Evolutionary conservation across 2,113 vertebrate species (phyloP), one percentile per base, ranked within the genome.

Genomic region (Eolophus roseicapilla): DNA sequence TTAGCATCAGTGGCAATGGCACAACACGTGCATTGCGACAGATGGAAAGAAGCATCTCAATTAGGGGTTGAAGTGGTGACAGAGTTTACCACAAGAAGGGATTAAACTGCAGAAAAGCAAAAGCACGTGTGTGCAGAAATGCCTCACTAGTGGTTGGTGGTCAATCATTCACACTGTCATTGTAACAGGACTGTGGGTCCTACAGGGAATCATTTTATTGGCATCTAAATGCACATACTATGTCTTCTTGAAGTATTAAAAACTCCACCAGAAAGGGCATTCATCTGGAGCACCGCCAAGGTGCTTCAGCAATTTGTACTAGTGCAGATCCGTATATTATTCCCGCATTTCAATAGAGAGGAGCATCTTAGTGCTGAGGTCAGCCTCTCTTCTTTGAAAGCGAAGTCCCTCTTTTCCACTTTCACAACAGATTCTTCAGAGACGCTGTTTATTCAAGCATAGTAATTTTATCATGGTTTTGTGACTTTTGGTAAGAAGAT

Each of bases 161-260:
- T 82, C 86, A 75, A 25, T 95, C 93, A 75, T 25, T 87, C 81
- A 44, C 39, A 7, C 62, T 44, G 77, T 33, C 77, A 62, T 49
- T 5, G 0, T 86, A 89, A 93, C n/a, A n/a, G n/a, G 52, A 52
- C 78, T 57, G 15, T 73, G 62, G 78, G 82, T 69, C 74, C 81
- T 24, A 52, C 21, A 33, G 70, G 70, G 93, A 95, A 91, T 82
- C 29, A 65, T 82, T 90, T 95, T 53, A 79, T 87, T 92, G 91
- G 81, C 78, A 87, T 82, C 81, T 94, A 92, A 95, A 89, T 46
- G 80, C 6, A 8, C 70, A n/a, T 37, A 49, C 65, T 95, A 57
- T 37, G 29, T 94, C 93, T 92, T 95, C 84, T 62, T 89, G 93
- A 96, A 79, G 89, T 92, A 87, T 87, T 92, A 95, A 91, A 78